Conservation (phyloP, 1,140 invertebrate species). For the Psilanteris sp. region DNA sequence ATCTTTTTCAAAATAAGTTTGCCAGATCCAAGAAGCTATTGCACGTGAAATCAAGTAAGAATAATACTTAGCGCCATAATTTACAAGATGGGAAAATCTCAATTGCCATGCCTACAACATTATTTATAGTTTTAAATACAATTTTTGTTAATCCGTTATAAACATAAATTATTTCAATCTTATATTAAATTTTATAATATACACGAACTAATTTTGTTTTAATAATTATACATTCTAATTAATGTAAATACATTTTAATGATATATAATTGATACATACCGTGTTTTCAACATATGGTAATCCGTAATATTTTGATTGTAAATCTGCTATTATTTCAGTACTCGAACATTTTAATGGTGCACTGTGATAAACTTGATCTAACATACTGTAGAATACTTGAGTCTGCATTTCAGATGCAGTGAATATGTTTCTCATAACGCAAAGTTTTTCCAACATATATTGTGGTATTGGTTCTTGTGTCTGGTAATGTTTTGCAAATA, state of each 20-base stretch:
- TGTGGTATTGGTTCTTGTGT: constrained; percentile 92
- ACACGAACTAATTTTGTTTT: too few relatives aligned
- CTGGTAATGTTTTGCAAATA: constrained; percentile 95
- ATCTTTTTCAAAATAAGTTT: constrained; percentile 90
- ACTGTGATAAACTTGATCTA: constrained; percentile 95
- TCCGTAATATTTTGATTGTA: constrained; percentile 92
- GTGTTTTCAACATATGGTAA: constrained; percentile 93
- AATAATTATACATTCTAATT: too few relatives aligned
- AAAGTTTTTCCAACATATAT: constrained; percentile 87
- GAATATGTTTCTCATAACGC: constrained; percentile 91
- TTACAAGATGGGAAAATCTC: constrained; percentile 96
- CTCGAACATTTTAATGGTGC: constrained; percentile 81
- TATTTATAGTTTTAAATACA: not conserved
- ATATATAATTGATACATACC: constrained; percentile 74
- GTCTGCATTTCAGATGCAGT: constrained; percentile 94
- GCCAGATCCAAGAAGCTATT: constrained; percentile 96
- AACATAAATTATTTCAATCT: too few relatives aligned
- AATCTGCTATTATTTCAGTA: constrained; percentile 88
- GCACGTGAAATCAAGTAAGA: constrained; percentile 97
- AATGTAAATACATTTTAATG: too few relatives aligned
- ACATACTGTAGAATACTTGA: constrained; percentile 85
- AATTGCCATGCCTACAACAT: constrained; percentile 92
- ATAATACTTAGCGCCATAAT: constrained; percentile 99
- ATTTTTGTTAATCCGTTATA: not conserved
- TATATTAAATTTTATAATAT: too few relatives aligned